These are phyloP conservation scores for Caenorhabditis plicata DNA, from an alignment of 2,888 invertebrate genomes.

Conservation along the genomic window DNA sequence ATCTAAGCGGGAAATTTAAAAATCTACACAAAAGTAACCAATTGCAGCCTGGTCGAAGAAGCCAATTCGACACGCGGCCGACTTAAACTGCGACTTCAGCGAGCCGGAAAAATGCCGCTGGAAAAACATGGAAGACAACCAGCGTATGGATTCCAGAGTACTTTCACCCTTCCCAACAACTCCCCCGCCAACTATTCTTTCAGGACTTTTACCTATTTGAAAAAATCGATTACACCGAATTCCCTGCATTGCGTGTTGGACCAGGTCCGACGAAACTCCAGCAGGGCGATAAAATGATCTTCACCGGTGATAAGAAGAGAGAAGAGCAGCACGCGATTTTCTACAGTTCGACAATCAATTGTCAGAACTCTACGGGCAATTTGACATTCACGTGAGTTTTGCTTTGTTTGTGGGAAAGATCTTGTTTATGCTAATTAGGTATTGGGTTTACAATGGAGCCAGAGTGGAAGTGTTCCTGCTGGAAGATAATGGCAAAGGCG, in stretches of 20 bases:
- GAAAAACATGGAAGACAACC: slow-evolving; percentile 52
- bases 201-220: slow-evolving; percentile 61
- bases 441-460: slow-evolving; percentile 64
- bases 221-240: slow-evolving; percentile 61
- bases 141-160: slow-evolving; percentile 27
- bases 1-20: too few relatives aligned
- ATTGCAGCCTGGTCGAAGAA: slow-evolving; percentile 30
- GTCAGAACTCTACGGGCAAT: slow-evolving; percentile 61
- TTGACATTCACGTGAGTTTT: slow-evolving; percentile 60
- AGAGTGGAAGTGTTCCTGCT: slow-evolving; percentile 61
- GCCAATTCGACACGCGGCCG: slow-evolving; percentile 52
- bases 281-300: slow-evolving; percentile 52
- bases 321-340: slow-evolving; percentile 60
- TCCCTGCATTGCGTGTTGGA: slow-evolving; percentile 59
- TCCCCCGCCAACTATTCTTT: slow-evolving; percentile 33
- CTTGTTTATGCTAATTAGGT: slow-evolving; percentile 39
- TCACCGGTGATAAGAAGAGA: slow-evolving; percentile 48
- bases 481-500: slow-evolving; percentile 46
- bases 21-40: not conserved
- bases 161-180: not conserved
- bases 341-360: slow-evolving; percentile 60
- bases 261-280: slow-evolving; percentile 62
- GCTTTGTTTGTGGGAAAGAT: not conserved
- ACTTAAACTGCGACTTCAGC: slow-evolving; percentile 60
- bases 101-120: slow-evolving; percentile 55